phyloP scores from a whole-genome alignment of 2,888 invertebrate genomes.

The Ariolimax columbianus region DNA sequence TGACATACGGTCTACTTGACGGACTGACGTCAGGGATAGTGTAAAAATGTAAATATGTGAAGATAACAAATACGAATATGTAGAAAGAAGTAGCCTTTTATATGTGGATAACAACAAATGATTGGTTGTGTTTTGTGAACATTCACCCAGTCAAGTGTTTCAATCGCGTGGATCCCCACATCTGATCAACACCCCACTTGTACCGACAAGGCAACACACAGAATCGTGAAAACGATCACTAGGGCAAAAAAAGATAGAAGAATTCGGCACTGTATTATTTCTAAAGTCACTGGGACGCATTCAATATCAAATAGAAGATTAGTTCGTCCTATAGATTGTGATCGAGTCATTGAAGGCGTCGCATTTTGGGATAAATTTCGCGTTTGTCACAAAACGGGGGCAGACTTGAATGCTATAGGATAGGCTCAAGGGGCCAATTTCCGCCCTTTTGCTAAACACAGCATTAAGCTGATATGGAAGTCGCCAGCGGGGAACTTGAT shows the following conservation, averaged over 20 bases:
- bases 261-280: neutral
- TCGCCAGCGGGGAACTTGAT: slow-evolving; percentile 11
- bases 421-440: slow-evolving; percentile 29
- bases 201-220: neutral
- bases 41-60: no score
- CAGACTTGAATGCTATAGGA: slow-evolving; percentile 11
- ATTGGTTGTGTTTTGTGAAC: no score
- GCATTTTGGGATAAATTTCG: slow-evolving; percentile 7
- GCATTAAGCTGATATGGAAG: slow-evolving; percentile 46
- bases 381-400: slow-evolving; percentile 8
- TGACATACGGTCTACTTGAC: no score
- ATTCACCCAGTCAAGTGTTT: no score
- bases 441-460: slow-evolving; percentile 38
- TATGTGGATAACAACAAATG: no score
- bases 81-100: no score
- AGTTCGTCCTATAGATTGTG: neutral
- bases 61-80: no score
- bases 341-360: neutral
- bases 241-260: neutral
- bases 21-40: no score
- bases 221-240: neutral
- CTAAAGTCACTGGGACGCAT: neutral
- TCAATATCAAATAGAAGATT: neutral
- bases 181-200: neutral
- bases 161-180: neutral